Percentiles rank a stretch among this genome's conserved stretches.
Conservation (phyloP, 2,113 vertebrate species). For the Forbesichthys papilliferus region DNA sequence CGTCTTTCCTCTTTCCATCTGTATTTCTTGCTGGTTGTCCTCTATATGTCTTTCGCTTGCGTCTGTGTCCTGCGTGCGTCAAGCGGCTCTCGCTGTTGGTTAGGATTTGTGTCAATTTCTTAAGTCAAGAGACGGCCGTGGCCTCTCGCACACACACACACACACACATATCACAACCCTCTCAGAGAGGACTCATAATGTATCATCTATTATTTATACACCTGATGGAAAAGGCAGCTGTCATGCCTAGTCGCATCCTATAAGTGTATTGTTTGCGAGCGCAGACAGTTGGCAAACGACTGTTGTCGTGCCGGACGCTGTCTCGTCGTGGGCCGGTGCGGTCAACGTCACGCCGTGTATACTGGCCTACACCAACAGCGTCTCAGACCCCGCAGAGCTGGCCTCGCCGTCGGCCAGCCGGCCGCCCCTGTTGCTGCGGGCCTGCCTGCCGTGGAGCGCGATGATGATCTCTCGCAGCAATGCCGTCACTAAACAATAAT, state of each 20-base stretch:
- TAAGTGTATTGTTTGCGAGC: constrained; percentile 48
- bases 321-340: neutral
- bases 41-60: neutral
- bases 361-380: neutral
- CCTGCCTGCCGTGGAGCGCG: constrained; percentile 20
- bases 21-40: constrained; percentile 9
- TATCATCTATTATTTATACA: constrained; percentile 78
- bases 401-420: neutral
- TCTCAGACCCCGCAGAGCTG: too few relatives aligned
- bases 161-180: constrained; percentile 58
- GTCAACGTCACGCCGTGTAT: neutral
- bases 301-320: constrained; percentile 14
- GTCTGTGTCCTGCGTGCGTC: constrained; percentile 4
- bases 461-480: constrained; percentile 42
- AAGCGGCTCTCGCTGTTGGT: constrained; percentile 19
- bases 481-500: constrained; percentile 42
- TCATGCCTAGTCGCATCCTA: constrained; percentile 62
- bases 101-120: constrained; percentile 37
- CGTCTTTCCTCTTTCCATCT: constrained; percentile 10
- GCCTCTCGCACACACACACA: constrained; percentile 11
- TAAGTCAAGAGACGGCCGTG: constrained; percentile 24
- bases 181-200: constrained; percentile 70
- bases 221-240: constrained; percentile 70
- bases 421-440: neutral
- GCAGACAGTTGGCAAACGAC: constrained; percentile 15